phyloP scores from a whole-genome alignment of 1,140 invertebrate species.

The Drosophila ogumai region DNA sequence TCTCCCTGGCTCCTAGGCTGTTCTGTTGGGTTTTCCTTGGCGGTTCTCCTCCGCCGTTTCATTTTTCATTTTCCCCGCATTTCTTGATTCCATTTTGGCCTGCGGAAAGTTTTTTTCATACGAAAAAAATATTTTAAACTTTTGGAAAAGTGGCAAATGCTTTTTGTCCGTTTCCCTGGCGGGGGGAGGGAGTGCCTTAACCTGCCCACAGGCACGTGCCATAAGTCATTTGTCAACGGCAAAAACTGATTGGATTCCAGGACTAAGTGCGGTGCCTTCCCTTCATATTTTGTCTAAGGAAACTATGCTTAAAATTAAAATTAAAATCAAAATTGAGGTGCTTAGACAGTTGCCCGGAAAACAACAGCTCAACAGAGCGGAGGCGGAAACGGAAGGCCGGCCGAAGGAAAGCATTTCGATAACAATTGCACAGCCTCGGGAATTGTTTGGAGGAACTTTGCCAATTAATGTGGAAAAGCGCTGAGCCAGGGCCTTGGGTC shows the following conservation, averaged over 20 bases:
- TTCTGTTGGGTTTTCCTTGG: constrained; percentile 14
- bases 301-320: not conserved
- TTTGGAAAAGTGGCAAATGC: constrained; percentile 71
- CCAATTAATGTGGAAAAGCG: constrained; percentile 2
- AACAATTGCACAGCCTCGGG: not conserved
- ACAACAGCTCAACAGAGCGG: not conserved
- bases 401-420: not conserved
- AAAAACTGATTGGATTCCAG: constrained; percentile 72
- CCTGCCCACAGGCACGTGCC: constrained; percentile 63
- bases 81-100: constrained; percentile 38
- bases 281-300: no score
- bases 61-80: constrained; percentile 42
- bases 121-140: constrained; percentile 72
- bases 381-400: not conserved
- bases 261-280: constrained; percentile 42
- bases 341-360: not conserved
- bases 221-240: constrained; percentile 76
- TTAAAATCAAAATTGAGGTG: constrained; percentile 2
- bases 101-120: constrained; percentile 45
- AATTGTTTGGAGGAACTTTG: not conserved
- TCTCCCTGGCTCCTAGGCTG: not conserved
- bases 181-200: not conserved
- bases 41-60: constrained; percentile 10
- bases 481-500: not conserved
- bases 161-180: constrained; percentile 36